Percentiles rank a stretch among this genome's conserved stretches.
These are phyloP conservation scores for Pelosia muscerda DNA, from an alignment of 2,888 invertebrate genomes.

Conservation along the genomic window DNA sequence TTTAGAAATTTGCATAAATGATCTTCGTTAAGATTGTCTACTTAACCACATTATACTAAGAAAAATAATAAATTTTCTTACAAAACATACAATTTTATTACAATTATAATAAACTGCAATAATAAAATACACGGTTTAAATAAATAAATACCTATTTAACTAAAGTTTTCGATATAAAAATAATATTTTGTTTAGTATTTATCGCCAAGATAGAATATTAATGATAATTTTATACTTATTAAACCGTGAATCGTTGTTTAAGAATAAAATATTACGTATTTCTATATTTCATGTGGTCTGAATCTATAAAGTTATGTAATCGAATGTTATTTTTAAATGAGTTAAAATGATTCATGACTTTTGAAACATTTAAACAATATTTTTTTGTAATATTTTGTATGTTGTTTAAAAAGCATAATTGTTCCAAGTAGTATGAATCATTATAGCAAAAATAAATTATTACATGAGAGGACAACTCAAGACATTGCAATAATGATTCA, in stretches of 20 bases:
- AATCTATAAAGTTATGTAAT: slow-evolving; percentile 22
- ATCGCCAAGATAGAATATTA: slow-evolving; percentile 12
- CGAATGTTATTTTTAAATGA: slow-evolving; percentile 21
- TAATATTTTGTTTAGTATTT: slow-evolving; percentile 20
- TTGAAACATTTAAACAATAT: too few relatives aligned
- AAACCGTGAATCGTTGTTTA: slow-evolving; percentile 14
- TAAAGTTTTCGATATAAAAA: slow-evolving; percentile 13
- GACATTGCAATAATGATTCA: not conserved
- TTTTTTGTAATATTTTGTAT: too few relatives aligned
- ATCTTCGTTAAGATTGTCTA: slow-evolving; percentile 10
- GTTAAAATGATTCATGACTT: slow-evolving; percentile 18
- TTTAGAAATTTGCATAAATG: slow-evolving; percentile 28
- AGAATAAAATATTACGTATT: too few relatives aligned
- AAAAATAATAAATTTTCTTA: slow-evolving; percentile 17
- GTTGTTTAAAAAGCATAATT: not conserved
- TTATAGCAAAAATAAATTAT: not conserved
- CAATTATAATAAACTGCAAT: slow-evolving; percentile 19
- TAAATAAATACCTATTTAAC: not conserved
- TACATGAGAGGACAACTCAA: not conserved
- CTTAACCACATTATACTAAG: slow-evolving; percentile 20
- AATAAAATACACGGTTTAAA: slow-evolving; percentile 11
- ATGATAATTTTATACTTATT: slow-evolving; percentile 14
- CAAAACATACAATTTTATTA: too few relatives aligned
- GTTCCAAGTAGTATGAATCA: too few relatives aligned
- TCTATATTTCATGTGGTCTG: slow-evolving; percentile 23